Evolutionary conservation across 2,888 invertebrate genomes (phyloP).

Genomic region (Nymphalis urticae): DNA sequence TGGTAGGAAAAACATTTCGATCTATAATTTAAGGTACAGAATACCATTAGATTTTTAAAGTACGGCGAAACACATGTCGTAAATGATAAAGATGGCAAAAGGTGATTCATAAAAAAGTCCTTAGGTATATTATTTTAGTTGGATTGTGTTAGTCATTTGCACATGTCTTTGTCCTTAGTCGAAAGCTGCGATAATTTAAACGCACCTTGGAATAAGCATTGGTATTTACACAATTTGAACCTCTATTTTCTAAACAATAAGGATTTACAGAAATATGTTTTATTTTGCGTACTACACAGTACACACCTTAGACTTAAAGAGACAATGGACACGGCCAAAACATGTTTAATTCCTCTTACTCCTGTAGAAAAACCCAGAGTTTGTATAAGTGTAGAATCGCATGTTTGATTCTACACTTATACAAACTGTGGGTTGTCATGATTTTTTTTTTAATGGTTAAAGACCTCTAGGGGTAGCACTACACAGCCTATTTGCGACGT

Average conservation of each 20-base stretch:
- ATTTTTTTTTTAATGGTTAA: neutral
- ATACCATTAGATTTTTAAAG: constrained; percentile 28
- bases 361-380: constrained; percentile 20
- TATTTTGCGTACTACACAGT: neutral
- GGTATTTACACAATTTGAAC: neutral
- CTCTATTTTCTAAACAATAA: neutral
- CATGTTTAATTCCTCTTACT: constrained; percentile 16
- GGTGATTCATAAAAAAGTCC: constrained; percentile 57
- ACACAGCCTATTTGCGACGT: too few species aligned
- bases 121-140: constrained; percentile 46
- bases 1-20: neutral
- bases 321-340: constrained; percentile 15
- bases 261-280: neutral
- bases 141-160: constrained; percentile 54
- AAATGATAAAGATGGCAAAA: constrained; percentile 19
- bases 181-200: constrained; percentile 46
- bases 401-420: too few species aligned
- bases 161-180: constrained; percentile 66
- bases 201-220: constrained; percentile 14
- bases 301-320: neutral
- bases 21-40: constrained; percentile 36
- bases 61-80: constrained; percentile 12
- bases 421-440: too few species aligned
- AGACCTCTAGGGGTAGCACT: neutral
- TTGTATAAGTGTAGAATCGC: neutral